Evolutionary conservation across 2,888 invertebrate species (phyloP).

Genomic region (Xylota segnis): DNA sequence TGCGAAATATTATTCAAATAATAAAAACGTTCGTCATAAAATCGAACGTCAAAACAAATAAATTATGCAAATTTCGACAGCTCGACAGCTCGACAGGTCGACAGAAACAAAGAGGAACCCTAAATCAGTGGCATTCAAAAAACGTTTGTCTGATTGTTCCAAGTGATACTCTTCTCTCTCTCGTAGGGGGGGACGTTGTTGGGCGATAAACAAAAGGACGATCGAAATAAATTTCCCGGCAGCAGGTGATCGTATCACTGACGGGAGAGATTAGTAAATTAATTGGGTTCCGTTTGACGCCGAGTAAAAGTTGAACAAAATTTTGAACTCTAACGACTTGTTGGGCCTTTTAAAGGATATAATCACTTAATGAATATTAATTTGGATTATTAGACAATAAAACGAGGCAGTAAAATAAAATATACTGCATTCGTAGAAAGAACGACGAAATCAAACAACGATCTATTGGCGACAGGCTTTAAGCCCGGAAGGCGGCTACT

Average conservation of each 20-base stretch:
- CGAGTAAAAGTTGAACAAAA: background rate
- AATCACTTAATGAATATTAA: conserved; percentile 54
- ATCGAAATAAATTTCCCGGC: conserved; percentile 27
- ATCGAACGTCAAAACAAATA: conserved; percentile 75
- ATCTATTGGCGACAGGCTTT: conserved; percentile 5
- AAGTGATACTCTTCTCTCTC: conserved; percentile 22
- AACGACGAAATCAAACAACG: background rate
- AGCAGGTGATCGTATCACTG: conserved; percentile 25
- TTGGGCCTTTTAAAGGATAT: conserved; percentile 12
- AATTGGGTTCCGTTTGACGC: conserved; percentile 16
- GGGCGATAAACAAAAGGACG: conserved; percentile 35
- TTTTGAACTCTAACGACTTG: conserved; percentile 13
- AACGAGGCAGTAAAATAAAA: background rate
- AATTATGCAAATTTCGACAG: conserved; percentile 76
- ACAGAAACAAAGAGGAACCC: conserved; percentile 28
- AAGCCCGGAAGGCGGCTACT: conserved; percentile 5
- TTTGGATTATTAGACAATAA: conserved; percentile 22
- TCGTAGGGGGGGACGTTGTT: too few relatives aligned
- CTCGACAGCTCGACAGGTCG: conserved; percentile 51
- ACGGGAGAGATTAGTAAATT: conserved; percentile 16
- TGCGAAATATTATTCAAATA: conserved; percentile 75
- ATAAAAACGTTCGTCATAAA: conserved; percentile 73
- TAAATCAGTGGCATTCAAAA: conserved; percentile 51
- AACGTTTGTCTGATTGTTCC: background rate
- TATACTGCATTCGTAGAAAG: background rate